These are phyloP conservation scores for Oligia latruncula DNA, from an alignment of 2,888 invertebrate species.

Conservation along the genomic window DNA sequence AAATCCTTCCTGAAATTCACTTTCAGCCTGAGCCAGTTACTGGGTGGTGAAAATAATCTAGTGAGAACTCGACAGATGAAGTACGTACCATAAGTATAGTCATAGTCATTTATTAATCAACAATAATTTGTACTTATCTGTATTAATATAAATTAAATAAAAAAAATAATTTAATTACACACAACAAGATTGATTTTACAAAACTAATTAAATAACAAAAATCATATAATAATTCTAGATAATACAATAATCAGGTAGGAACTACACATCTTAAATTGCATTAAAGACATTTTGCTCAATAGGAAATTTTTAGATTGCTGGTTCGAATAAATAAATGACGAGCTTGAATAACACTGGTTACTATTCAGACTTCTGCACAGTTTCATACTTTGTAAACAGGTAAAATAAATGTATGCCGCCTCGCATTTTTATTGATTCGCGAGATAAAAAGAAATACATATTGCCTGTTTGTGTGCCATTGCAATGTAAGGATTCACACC, in stretches of 20 bases:
- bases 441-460: constrained; percentile 30
- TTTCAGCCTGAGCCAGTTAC: background rate
- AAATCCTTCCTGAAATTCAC: constrained; percentile 2
- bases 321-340: constrained; percentile 14
- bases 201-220: no score
- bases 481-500: constrained; percentile 29
- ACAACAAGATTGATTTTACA: no score
- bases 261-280: background rate
- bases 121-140: background rate
- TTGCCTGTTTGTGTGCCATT: constrained; percentile 14
- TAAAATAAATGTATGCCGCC: background rate
- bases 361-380: constrained; percentile 1
- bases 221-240: background rate
- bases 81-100: background rate
- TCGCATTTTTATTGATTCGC: constrained; percentile 35
- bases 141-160: background rate
- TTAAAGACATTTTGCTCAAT: background rate
- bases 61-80: background rate
- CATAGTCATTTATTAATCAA: no score
- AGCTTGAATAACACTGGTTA: constrained; percentile 21
- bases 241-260: background rate
- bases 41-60: background rate
- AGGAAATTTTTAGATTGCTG: background rate
- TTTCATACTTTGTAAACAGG: constrained; percentile 14
- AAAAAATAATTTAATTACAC: no score